Percentiles rank a stretch among this genome's conserved stretches.
Conservation (phyloP, 1,140 invertebrate genomes). For the Delia radicum region DNA sequence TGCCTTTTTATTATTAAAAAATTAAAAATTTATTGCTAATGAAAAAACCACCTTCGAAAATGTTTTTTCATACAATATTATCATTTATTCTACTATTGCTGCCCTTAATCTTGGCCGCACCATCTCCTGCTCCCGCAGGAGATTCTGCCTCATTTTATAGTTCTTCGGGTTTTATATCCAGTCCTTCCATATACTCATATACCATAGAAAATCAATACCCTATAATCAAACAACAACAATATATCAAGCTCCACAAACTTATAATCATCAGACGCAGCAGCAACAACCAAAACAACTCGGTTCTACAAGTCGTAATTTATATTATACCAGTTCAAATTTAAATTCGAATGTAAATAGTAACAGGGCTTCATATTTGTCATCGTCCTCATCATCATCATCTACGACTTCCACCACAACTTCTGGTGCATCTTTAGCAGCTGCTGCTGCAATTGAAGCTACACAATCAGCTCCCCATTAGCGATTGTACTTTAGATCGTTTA, state of each 20-base stretch:
- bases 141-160: constrained; percentile 6
- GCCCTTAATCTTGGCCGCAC: neutral
- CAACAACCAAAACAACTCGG: constrained; percentile 24
- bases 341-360: neutral
- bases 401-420: neutral
- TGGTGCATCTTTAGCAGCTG: no score
- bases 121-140: neutral
- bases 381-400: constrained; percentile 1
- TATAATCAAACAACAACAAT: constrained; percentile 33
- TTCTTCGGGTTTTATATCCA: constrained; percentile 22
- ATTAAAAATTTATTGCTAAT: neutral
- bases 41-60: constrained; percentile 22
- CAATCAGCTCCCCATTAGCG: constrained; percentile 43
- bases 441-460: neutral
- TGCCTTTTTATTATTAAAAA: neutral
- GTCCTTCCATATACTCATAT: constrained; percentile 27
- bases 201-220: constrained; percentile 16
- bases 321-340: constrained; percentile 39
- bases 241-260: constrained; percentile 6
- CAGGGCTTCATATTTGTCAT: neutral
- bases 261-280: constrained; percentile 12
- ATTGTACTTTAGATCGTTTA: constrained; percentile 65
- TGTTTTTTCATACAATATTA: neutral
- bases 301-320: constrained; percentile 43
- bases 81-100: neutral